Percentiles rank a stretch among this genome's conserved stretches.
These are phyloP conservation scores for Procambarus virginalis DNA, from an alignment of 1,140 invertebrate species.

Conservation along the genomic window DNA sequence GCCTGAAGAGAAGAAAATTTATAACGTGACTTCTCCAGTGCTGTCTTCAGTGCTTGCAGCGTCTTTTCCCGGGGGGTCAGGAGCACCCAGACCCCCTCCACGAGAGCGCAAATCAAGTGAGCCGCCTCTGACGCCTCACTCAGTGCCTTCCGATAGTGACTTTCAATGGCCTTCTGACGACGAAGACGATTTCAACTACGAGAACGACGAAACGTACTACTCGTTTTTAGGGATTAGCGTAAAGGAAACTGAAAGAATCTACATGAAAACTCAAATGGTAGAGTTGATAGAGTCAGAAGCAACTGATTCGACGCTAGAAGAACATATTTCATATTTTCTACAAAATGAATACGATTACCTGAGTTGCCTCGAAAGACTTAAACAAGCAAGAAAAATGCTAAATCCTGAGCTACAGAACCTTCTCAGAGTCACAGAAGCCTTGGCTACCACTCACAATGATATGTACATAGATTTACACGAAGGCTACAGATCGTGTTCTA, in stretches of 20 bases:
- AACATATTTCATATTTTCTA: not conserved
- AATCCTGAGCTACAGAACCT: slow-evolving; percentile 26
- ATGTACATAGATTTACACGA: slow-evolving; percentile 13
- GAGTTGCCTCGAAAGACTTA: not conserved
- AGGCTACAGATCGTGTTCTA: not conserved
- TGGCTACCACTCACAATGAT: slow-evolving; percentile 4
- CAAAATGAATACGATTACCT: slow-evolving; percentile 25
- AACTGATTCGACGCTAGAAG: not conserved
- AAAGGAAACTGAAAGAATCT: not conserved
- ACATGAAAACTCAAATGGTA: not conserved
- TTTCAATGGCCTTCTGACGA: not conserved
- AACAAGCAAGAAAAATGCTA: not conserved
- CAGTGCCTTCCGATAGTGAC: no score
- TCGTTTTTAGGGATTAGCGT: not conserved
- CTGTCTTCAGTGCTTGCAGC: no score
- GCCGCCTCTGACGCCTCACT: no score
- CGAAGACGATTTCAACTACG: not conserved
- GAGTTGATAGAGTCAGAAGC: not conserved
- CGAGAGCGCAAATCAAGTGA: no score
- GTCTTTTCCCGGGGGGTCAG: no score
- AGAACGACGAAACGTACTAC: not conserved
- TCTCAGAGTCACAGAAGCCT: not conserved
- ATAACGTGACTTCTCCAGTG: no score
- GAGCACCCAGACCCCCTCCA: no score
- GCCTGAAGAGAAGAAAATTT: no score